Evolutionary conservation across 2,797 vertebrate species (phyloP), one percentile per base, ranked within the genome.

Genomic region (Artibeus jamaicensis): DNA sequence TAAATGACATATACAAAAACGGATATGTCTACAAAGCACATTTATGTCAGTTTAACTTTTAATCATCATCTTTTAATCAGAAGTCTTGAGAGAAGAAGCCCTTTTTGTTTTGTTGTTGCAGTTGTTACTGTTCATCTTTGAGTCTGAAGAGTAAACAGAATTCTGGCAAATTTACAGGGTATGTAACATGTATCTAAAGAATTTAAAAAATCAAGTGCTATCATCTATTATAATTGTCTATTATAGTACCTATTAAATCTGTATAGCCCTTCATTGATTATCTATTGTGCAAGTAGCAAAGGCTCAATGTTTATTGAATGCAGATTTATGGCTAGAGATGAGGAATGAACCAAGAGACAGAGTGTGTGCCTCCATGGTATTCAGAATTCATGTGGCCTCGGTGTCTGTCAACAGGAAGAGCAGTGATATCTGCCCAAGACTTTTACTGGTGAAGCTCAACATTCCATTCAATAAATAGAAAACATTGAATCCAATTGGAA

Each of bases 321-420:
- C 7, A 73, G 62, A 91, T 95, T 86, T 96, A 89, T 71, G 46
- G 91, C 6, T 79, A 15, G 46, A 34, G 53, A 77, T 65, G 26
- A 93, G 2, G 46, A 22, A 19, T 62, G 50, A 95, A 46, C 39
- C 19, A 62, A 89, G 39, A 91, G 65, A 91, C 11, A 46, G 1
- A 46, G 5, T 57, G 24, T 57, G 24, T 24, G 74, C 37, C 34
- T 92, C 77, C 73, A 59, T 24, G 57, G 46, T 76, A 24, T 65
- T 83, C 81, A 71, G 24, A 83, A 89, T 21, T 81, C 39, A 29
- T 34, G n/a, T 37, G n/a, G 12, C 57, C 74, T 93, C 70, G 3
- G 24, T 76, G 74, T 94, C 59, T 71, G 70, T 94, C 59, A 96
- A 73, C 9, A 48, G 89, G 42, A 92, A 55, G 53, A n/a, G 77